Evolutionary conservation across 2,113 vertebrate genomes (phyloP).

Genomic region (Otolemur garnettii): DNA sequence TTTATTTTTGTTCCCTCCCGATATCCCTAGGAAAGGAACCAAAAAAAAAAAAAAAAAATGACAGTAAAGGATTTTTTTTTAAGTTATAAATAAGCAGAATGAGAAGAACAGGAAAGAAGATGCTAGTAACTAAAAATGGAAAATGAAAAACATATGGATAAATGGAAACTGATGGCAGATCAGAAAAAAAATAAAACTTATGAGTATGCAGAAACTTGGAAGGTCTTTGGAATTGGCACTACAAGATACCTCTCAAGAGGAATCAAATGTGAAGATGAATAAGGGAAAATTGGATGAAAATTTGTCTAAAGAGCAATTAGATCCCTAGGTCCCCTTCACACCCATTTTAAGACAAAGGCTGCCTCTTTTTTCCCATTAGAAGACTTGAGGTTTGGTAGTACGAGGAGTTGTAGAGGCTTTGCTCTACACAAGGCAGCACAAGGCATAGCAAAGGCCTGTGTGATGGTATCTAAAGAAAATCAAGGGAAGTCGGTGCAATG

Average conservation of each 20-base stretch:
- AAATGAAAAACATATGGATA: not conserved
- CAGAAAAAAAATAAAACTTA: not conserved
- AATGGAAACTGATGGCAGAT: not conserved
- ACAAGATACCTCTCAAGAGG: not conserved
- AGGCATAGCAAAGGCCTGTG: not conserved
- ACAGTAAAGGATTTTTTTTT: not conserved
- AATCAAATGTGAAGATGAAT: not conserved
- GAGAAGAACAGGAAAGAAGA: not conserved
- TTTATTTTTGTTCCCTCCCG: not conserved
- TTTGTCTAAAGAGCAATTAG: not conserved
- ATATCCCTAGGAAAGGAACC: not conserved
- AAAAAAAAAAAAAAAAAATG: not conserved
- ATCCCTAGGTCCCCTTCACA: not conserved
- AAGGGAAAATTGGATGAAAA: not conserved
- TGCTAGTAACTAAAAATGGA: not conserved
- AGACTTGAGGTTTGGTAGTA: not conserved
- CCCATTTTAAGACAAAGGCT: not conserved
- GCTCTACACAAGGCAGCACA: not conserved
- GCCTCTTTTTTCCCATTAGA: not conserved
- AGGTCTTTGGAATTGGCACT: not conserved
- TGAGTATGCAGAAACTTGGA: not conserved
- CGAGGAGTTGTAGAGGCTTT: not conserved
- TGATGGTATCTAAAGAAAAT: not conserved
- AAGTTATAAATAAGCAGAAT: not conserved
- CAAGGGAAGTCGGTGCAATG: not conserved